A percentile compares a stretch with the other conserved stretches of the same genome.
Conservation (phyloP, 1,140 invertebrate genomes). For the Drosophila truncata region DNA sequence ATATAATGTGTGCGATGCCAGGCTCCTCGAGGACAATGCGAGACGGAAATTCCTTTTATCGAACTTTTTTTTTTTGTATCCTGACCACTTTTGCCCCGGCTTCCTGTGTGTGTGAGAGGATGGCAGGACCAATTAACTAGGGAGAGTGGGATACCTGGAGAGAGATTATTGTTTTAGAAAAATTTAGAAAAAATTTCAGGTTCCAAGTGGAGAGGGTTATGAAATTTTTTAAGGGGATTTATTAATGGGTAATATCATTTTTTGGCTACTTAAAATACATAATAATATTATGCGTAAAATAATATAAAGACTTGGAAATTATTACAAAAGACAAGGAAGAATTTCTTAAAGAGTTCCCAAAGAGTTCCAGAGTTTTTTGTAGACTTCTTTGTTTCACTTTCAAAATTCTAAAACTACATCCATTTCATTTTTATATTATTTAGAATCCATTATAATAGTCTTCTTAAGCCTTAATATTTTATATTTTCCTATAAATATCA, state of each 20-base stretch:
- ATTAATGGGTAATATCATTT: no score
- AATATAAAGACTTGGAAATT: not conserved
- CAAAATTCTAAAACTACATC: no score
- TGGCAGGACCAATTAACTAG: constrained; percentile 27
- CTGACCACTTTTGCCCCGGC: constrained; percentile 35
- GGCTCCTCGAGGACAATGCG: constrained; percentile 73
- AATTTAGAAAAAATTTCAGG: not conserved
- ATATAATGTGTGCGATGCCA: constrained; percentile 59
- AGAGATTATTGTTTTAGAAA: not conserved
- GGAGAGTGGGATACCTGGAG: constrained; percentile 1
- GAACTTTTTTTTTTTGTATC: constrained; percentile 29
- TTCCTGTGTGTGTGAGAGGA: constrained; percentile 2
- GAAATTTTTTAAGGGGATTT: not conserved
- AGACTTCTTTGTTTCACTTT: not conserved
- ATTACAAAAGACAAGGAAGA: not conserved
- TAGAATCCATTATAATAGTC: no score
- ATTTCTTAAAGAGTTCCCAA: not conserved
- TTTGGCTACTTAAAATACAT: not conserved
- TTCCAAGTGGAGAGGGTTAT: not conserved
- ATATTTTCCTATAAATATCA: not conserved
- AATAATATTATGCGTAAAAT: not conserved
- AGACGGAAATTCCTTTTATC: constrained; percentile 71
- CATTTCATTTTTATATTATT: not conserved
- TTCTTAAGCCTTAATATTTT: not conserved
- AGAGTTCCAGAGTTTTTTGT: no score